A percentile compares a stretch with the other conserved stretches of the same genome.
Evolutionary conservation across 2,797 vertebrate genomes (phyloP).

Genomic region (Ptychobarbus kaznakovi): DNA sequence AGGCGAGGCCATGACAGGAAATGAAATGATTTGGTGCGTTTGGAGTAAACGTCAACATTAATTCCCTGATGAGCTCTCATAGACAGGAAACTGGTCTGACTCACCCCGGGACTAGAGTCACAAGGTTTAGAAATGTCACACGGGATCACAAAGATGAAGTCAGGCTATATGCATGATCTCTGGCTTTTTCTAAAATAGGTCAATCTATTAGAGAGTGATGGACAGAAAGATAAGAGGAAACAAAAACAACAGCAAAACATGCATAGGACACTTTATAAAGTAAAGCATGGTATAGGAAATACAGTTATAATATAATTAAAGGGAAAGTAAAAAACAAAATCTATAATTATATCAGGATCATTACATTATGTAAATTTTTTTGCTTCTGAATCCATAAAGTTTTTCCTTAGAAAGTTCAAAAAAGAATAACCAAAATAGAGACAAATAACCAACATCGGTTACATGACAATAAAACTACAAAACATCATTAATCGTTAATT

Average conservation of each 20-base stretch:
- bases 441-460: not conserved
- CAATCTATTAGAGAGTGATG: not conserved
- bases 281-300: not conserved
- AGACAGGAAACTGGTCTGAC: not conserved
- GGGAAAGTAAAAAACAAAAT: not conserved
- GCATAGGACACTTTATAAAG: not conserved
- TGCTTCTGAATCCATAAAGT: not conserved
- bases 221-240: not conserved
- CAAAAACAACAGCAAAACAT: not conserved
- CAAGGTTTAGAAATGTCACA: conserved; percentile 41
- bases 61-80: not conserved
- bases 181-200: not conserved
- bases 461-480: not conserved
- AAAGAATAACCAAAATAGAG: not conserved
- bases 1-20: not conserved
- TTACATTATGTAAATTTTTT: not conserved
- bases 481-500: not conserved
- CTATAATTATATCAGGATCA: not conserved
- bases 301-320: not conserved
- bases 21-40: not conserved
- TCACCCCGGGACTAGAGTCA: conserved; percentile 22
- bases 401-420: not conserved
- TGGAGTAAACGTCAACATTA: not conserved
- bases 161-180: not conserved
- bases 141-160: conserved; percentile 36